Evolutionary conservation across 1,140 invertebrate genomes (phyloP).

Genomic region (Zaprionus nigranus): DNA sequence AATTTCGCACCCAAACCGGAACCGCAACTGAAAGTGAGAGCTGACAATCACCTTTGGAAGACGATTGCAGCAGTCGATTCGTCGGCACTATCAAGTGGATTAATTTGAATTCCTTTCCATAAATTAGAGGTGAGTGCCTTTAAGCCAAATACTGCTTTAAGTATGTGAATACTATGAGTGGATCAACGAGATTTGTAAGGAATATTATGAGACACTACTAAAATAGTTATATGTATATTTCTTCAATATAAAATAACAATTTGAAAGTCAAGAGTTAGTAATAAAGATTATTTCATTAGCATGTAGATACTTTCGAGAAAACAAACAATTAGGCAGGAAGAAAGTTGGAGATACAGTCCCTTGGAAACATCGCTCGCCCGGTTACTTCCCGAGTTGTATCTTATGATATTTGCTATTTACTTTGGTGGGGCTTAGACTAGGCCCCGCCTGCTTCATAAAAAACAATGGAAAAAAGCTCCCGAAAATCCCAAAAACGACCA

Average conservation of each 20-base stretch:
- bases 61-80: slow-evolving; percentile 46
- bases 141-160: background rate
- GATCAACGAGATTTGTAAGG: background rate
- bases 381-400: background rate
- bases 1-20: background rate
- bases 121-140: slow-evolving; percentile 58
- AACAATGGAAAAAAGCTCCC: slow-evolving; percentile 37
- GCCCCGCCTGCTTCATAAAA: slow-evolving; percentile 29
- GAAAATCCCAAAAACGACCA: slow-evolving; percentile 32
- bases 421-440: slow-evolving; percentile 5
- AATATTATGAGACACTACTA: background rate
- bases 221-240: background rate
- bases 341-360: background rate
- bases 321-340: too few relatives aligned
- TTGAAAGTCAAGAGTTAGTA: background rate
- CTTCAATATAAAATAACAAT: background rate
- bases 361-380: too few relatives aligned
- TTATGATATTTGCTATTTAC: background rate
- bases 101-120: slow-evolving; percentile 68
- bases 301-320: background rate
- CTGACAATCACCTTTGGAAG: slow-evolving; percentile 13
- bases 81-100: slow-evolving; percentile 68
- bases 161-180: background rate
- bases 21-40: slow-evolving; percentile 15
- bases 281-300: background rate